phyloP scores from a whole-genome alignment of 2,888 invertebrate species.

The Helicoverpa assulta region DNA sequence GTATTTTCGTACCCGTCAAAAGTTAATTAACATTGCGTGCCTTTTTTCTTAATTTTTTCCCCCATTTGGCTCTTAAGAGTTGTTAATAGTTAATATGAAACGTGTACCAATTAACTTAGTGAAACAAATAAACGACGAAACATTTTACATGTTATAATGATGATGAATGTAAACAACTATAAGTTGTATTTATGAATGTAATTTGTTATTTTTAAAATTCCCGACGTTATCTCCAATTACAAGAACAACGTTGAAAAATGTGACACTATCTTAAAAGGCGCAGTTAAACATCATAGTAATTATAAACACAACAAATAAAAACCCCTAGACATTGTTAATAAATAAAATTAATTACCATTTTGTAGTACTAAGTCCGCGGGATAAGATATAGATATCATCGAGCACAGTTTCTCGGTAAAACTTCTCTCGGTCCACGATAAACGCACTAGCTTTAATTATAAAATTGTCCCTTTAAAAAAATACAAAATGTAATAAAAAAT shows the following conservation, averaged over 20 bases:
- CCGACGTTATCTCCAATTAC: slow-evolving; percentile 35
- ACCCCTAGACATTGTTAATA: slow-evolving; percentile 56
- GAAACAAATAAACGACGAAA: slow-evolving; percentile 22
- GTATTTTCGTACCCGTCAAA: slow-evolving; percentile 1
- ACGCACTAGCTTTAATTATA: slow-evolving; percentile 85
- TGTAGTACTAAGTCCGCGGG: slow-evolving; percentile 70
- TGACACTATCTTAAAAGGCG: slow-evolving; percentile 49
- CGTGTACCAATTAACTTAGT: not conserved
- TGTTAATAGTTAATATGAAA: slow-evolving; percentile 18
- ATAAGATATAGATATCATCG: slow-evolving; percentile 78
- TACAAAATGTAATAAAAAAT: slow-evolving; percentile 77
- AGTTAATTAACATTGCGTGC: slow-evolving; percentile 19
- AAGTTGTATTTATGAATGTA: slow-evolving; percentile 31
- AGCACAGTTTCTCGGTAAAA: slow-evolving; percentile 79
- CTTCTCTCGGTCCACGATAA: slow-evolving; percentile 75
- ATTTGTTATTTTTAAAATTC: slow-evolving; percentile 46
- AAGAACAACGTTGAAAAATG: slow-evolving; percentile 45
- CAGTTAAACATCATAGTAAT: slow-evolving; percentile 61
- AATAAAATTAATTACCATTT: slow-evolving; percentile 74
- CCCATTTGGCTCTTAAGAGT: slow-evolving; percentile 34
- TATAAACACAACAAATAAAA: slow-evolving; percentile 57
- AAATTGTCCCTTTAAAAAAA: slow-evolving; percentile 83
- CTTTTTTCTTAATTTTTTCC: slow-evolving; percentile 18
- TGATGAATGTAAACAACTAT: slow-evolving; percentile 40
- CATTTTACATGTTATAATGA: slow-evolving; percentile 42